Evolutionary conservation across 2,113 vertebrate genomes (phyloP).

Genomic region (Terrapene triunguis): DNA sequence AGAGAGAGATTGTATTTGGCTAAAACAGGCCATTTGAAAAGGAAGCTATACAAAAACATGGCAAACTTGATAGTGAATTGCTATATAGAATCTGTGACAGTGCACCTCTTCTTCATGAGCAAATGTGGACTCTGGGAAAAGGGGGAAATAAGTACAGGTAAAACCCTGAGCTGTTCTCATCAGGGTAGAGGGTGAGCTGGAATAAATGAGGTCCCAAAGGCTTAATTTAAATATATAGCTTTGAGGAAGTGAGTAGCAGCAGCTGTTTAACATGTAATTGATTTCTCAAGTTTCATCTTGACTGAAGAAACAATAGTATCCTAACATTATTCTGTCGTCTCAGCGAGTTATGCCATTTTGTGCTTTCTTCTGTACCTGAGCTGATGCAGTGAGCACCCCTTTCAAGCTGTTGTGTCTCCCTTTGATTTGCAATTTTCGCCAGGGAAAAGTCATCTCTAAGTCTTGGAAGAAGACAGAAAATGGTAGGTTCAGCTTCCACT

Average conservation of each 20-base stretch:
- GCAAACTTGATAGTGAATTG: neutral
- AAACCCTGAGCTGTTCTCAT: neutral
- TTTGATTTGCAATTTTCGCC: neutral
- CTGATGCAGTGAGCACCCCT: neutral
- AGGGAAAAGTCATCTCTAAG: neutral
- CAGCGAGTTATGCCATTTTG: neutral
- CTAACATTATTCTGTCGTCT: neutral
- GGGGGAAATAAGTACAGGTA: neutral
- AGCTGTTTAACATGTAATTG: conserved; percentile 46
- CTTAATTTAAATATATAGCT: conserved; percentile 40
- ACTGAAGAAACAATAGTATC: neutral
- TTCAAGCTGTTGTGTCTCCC: neutral
- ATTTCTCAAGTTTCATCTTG: conserved; percentile 8
- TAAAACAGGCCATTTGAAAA: neutral
- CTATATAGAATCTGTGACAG: neutral
- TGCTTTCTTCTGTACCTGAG: conserved; percentile 9
- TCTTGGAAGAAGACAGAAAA: conserved; percentile 60
- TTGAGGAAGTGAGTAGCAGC: conserved; percentile 67
- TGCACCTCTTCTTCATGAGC: neutral
- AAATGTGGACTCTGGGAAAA: neutral
- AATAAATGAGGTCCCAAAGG: conserved; percentile 13
- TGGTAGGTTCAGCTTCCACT: conserved; percentile 71
- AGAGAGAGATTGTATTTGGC: neutral
- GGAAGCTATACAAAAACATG: neutral
- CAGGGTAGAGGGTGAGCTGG: neutral